phyloP scores from a whole-genome alignment of 2,888 invertebrate species.

The Xestia c-nigrum region DNA sequence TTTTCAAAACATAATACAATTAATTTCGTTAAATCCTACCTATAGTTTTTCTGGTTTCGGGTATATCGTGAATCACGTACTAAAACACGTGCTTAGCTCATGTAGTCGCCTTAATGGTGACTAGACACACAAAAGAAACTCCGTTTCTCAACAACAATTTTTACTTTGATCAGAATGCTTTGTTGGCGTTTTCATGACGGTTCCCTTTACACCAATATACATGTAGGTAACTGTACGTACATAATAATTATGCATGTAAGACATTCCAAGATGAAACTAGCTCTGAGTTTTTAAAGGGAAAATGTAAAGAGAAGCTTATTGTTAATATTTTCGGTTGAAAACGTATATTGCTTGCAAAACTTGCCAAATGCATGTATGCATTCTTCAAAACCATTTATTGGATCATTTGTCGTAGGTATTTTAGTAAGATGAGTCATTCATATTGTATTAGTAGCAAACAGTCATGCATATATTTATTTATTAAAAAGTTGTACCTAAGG shows the following conservation, averaged over 20 bases:
- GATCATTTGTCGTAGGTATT: not conserved
- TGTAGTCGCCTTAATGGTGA: no score
- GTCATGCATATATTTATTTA: no score
- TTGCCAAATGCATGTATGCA: conserved; percentile 12
- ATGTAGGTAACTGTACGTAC: not conserved
- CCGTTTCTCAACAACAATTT: no score
- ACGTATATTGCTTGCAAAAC: not conserved
- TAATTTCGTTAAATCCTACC: no score
- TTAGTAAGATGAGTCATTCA: not conserved
- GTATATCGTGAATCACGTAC: no score
- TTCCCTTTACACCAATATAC: not conserved
- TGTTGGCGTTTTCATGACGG: not conserved
- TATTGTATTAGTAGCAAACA: not conserved
- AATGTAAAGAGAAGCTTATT: not conserved
- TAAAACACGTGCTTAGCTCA: no score
- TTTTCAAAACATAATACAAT: no score
- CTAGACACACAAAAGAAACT: no score
- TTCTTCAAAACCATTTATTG: not conserved
- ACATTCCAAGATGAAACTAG: not conserved
- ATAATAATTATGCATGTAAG: not conserved
- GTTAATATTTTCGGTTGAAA: not conserved
- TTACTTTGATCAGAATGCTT: no score
- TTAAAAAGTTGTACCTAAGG: no score
- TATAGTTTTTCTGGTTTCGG: no score
- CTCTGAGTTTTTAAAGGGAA: not conserved